Base-by-base conservation (phyloP, 2,888 invertebrate genomes). In the Villa cingulata region DNA sequence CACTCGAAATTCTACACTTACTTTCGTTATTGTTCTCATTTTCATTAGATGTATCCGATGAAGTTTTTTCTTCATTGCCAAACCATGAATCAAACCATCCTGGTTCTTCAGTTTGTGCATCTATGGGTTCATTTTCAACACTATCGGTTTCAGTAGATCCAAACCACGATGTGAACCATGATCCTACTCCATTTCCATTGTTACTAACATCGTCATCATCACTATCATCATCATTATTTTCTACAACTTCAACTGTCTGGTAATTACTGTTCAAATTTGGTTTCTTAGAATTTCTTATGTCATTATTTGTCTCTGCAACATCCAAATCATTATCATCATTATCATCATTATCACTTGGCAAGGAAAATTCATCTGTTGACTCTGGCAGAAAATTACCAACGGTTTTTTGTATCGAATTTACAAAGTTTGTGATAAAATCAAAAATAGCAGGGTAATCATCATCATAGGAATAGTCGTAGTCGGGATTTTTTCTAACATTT, bases 1-100 rank as follows among this genome's bases (percentile, higher is more conserved):
- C n/a, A n/a, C n/a, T n/a, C n/a, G n/a, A 39, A 19, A 12, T n/a
- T 19, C n/a, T n/a, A n/a, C n/a, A 43, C 42, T 43, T 36, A 43
- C 42, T 4, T 32, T 32, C 32, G 32, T 32, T 18, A 18, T 41
- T 32, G 64, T 59, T 57, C 29, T 56, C 53, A 9, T 61, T 59
- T 20, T 58, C 56, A 34, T 41, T 36, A 6, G 56, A 56, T 3
- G 56, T 36, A 5, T 34, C n/a, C 4, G 7, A 5, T 16, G 36
- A 36, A 6, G 46, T 39, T 15, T 56, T 47, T 18, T 54, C 58
- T 38, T 62, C 62, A 48, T 57, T 58, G 7, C 58, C 59, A 49
- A 67, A 62, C 63, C 61, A 64, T 1, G 63, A 62, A n/a, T 62
- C 62, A 43, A 65, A 55, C 68, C 68, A 68, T 29, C 63, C 56